These are phyloP conservation scores for Gymnoscopelus braueri DNA, from an alignment of 2,797 vertebrate species.

Conservation along the genomic window DNA sequence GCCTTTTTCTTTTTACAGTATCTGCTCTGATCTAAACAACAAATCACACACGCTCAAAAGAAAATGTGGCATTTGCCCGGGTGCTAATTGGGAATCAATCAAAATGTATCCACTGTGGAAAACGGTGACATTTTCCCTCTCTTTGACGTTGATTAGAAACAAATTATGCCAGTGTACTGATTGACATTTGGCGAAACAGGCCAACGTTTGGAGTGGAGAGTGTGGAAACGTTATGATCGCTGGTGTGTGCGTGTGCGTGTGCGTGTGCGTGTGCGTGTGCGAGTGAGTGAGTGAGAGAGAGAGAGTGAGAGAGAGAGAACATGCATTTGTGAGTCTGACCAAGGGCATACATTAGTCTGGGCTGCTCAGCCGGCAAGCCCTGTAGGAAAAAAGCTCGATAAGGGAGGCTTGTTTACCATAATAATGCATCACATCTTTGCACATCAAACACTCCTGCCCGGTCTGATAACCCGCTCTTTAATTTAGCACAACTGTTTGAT, in stretches of 20 bases:
- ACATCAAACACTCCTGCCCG: conserved; percentile 73
- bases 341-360: conserved; percentile 56
- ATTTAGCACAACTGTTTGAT: conserved; percentile 74
- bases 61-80: conserved; percentile 47
- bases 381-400: conserved; percentile 69
- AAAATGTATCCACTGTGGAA: conserved; percentile 57
- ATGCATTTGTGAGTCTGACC: conserved; percentile 49
- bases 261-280: conserved; percentile 3
- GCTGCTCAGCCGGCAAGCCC: conserved; percentile 56
- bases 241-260: conserved; percentile 13
- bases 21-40: conserved; percentile 44
- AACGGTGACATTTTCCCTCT: conserved; percentile 65
- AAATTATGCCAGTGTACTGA: conserved; percentile 67
- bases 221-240: conserved; percentile 56
- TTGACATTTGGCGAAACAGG: conserved; percentile 65
- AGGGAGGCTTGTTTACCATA: conserved; percentile 73
- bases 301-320: neutral
- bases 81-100: conserved; percentile 73
- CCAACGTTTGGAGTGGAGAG: conserved; percentile 56
- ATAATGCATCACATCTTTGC: conserved; percentile 72
- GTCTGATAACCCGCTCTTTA: conserved; percentile 73
- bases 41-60: neutral
- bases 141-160: conserved; percentile 67
- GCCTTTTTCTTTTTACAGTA: neutral
- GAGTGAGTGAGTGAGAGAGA: neutral